Evolutionary conservation across 2,797 vertebrate species (phyloP).

Genomic region (Tangara arthus): DNA sequence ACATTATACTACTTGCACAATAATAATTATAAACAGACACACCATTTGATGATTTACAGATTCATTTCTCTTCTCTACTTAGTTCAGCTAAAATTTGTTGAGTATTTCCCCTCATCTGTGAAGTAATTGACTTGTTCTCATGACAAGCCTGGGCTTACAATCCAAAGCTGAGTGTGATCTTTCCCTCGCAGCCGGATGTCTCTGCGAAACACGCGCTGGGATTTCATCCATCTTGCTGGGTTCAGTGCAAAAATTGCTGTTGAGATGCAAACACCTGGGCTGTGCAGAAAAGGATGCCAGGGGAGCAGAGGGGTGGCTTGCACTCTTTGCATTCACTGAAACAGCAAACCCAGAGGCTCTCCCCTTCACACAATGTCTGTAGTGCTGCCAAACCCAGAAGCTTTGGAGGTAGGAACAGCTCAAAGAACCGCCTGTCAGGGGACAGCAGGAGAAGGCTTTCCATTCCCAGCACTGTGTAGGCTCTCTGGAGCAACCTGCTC

Average conservation of each 20-base stretch:
- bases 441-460: not conserved
- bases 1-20: constrained; percentile 1
- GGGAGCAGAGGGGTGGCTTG: not conserved
- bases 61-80: constrained; percentile 11
- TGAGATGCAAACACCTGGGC: not conserved
- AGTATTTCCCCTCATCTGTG: constrained; percentile 16
- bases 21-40: constrained; percentile 38
- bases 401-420: not conserved
- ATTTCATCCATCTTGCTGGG: not conserved
- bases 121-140: constrained; percentile 24
- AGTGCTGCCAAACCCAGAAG: not conserved
- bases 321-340: not conserved
- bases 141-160: not conserved
- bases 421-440: not conserved
- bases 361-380: not conserved
- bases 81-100: constrained; percentile 25
- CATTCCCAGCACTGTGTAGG: not conserved
- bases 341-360: not conserved
- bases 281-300: not conserved
- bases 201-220: not conserved
- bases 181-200: not conserved
- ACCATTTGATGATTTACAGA: constrained; percentile 14
- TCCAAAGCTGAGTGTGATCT: not conserved
- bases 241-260: not conserved
- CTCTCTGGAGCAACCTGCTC: not conserved